A percentile compares a stretch with the other conserved stretches of the same genome.
These are phyloP conservation scores for Drosophila athabasca DNA, from an alignment of 1,140 invertebrate genomes.

Conservation along the genomic window DNA sequence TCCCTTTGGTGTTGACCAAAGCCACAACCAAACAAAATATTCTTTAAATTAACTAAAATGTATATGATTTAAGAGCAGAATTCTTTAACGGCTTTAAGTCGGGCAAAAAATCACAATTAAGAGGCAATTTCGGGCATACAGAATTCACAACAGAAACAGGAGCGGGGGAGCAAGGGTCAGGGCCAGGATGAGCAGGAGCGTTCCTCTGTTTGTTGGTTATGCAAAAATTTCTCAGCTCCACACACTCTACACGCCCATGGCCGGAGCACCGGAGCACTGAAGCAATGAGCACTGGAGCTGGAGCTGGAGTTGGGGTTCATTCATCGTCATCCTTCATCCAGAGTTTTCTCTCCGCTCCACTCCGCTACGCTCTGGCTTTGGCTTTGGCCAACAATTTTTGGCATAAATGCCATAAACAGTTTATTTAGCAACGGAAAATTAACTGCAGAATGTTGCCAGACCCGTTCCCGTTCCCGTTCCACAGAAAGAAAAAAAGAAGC, in stretches of 20 bases:
- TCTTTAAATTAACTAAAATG: constrained; percentile 8
- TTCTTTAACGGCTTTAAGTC: constrained; percentile 15
- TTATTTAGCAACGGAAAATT: constrained; percentile 82
- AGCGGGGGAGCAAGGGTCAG: not conserved
- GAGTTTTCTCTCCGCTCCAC: constrained; percentile 11
- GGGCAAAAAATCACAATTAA: constrained; percentile 70
- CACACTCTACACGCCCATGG: constrained; percentile 9
- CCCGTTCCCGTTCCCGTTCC: constrained; percentile 9
- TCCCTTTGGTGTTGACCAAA: no score
- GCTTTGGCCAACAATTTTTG: constrained; percentile 75
- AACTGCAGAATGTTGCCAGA: constrained; percentile 72
- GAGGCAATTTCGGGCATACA: constrained; percentile 31
- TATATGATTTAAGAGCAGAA: constrained; percentile 6
- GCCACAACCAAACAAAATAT: no score
- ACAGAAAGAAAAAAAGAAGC: constrained; percentile 22
- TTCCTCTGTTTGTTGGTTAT: constrained; percentile 43
- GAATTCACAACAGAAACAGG: constrained; percentile 21
- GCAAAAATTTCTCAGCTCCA: constrained; percentile 57
- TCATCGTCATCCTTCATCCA: constrained; percentile 72
- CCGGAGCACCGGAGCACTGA: not conserved
- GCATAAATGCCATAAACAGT: constrained; percentile 83
- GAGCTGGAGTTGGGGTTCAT: constrained; percentile 3
- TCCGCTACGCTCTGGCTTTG: not conserved
- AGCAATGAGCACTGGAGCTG: not conserved
- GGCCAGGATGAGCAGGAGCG: constrained; percentile 32